Conservation (phyloP, 2,113 vertebrate genomes). For the Orientallactaga bullata region DNA sequence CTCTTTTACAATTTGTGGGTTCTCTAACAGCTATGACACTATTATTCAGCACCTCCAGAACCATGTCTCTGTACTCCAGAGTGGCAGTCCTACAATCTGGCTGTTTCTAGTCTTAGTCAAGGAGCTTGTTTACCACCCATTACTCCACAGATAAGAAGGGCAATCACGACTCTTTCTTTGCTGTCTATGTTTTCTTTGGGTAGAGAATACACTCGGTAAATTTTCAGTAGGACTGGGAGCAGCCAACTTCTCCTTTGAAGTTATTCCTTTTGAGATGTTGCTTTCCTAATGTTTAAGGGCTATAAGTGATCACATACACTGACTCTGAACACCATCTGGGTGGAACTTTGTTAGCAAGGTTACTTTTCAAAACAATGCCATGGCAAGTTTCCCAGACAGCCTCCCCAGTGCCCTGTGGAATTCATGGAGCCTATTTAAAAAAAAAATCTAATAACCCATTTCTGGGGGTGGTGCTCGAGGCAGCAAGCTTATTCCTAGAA, state of each 20-base stretch:
- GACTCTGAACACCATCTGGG: neutral
- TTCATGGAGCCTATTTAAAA: constrained; percentile 25
- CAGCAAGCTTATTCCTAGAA: constrained; percentile 12
- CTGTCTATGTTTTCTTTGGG: neutral
- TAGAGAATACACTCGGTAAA: neutral
- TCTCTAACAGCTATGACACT: neutral
- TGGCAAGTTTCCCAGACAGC: neutral
- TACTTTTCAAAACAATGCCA: constrained; percentile 15
- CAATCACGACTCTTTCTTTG: neutral
- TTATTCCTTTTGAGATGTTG: neutral
- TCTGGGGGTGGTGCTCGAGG: neutral
- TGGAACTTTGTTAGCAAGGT: neutral
- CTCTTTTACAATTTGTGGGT: neutral
- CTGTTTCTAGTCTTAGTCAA: neutral
- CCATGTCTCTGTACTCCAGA: neutral
- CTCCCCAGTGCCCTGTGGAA: neutral
- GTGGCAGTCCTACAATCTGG: neutral
- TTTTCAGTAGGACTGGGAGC: neutral
- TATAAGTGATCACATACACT: neutral
- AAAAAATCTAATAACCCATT: neutral
- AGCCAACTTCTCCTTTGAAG: neutral
- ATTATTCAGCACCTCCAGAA: neutral
- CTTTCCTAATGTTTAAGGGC: neutral
- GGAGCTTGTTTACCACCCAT: neutral
- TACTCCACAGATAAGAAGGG: neutral